These are phyloP conservation scores for Gobio occitaniae DNA, from an alignment of 2,797 vertebrate genomes.

Conservation along the genomic window DNA sequence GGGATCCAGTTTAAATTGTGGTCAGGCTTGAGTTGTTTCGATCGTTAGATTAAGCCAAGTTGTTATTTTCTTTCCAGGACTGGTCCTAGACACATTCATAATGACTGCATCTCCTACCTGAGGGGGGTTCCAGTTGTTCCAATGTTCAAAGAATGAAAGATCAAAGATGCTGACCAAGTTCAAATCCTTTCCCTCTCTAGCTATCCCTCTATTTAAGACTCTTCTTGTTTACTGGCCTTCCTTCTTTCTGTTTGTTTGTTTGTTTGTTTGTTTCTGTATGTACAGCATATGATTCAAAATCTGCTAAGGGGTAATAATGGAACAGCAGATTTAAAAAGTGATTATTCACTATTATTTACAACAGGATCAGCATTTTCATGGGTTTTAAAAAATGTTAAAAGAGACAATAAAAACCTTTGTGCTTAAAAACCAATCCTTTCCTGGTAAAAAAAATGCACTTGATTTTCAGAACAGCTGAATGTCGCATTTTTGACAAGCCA, in stretches of 20 bases:
- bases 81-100: constrained; percentile 19
- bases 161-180: constrained; percentile 40
- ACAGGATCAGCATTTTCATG: too few species aligned
- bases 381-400: too few species aligned
- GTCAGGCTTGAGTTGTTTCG: constrained; percentile 3
- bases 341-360: too few species aligned
- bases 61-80: not conserved
- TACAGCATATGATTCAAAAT: too few species aligned
- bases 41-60: constrained; percentile 17
- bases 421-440: too few species aligned
- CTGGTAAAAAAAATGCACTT: too few species aligned
- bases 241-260: not conserved
- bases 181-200: constrained; percentile 37
- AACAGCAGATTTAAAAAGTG: too few species aligned
- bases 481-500: too few species aligned
- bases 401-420: too few species aligned
- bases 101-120: not conserved
- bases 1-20: not conserved
- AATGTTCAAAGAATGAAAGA: constrained; percentile 44
- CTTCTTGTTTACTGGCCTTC: not conserved
- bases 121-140: not conserved
- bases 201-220: constrained; percentile 34
- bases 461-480: too few species aligned
- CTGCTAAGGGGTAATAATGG: too few species aligned
- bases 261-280: constrained; percentile 15